These are phyloP conservation scores for Channa argus DNA, from an alignment of 2,113 vertebrate species.

Conservation along the genomic window DNA sequence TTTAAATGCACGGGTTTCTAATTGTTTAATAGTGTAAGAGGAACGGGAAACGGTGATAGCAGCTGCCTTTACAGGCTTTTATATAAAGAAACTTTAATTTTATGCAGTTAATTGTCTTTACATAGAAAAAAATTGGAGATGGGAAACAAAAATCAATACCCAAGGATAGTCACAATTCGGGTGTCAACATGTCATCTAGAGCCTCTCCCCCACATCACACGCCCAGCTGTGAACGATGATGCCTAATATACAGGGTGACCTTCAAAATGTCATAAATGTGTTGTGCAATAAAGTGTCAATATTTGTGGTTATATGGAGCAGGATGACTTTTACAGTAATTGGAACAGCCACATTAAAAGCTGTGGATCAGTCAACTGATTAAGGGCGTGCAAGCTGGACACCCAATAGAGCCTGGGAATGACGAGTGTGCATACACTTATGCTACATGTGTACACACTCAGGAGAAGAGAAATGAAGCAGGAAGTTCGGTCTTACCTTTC, in stretches of 20 bases:
- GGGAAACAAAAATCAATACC: constrained; percentile 82
- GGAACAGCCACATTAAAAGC: constrained; percentile 99
- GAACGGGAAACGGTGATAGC: constrained; percentile 49
- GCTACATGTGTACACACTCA: constrained; percentile 6
- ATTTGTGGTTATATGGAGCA: constrained; percentile 99
- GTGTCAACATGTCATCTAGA: constrained; percentile 84
- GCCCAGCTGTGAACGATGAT: constrained; percentile 92
- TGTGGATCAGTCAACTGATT: constrained; percentile 97
- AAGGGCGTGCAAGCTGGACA: constrained; percentile 88
- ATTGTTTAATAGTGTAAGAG: constrained; percentile 31
- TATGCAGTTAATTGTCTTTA: constrained; percentile 81
- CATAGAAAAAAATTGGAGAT: constrained; percentile 67
- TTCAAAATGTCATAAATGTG: constrained; percentile 99
- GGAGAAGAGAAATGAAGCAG: constrained; percentile 2
- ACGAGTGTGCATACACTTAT: constrained; percentile 46
- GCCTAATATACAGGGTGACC: constrained; percentile 99
- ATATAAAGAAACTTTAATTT: constrained; percentile 74
- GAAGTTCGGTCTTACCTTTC: constrained; percentile 52
- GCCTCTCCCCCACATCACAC: constrained; percentile 87
- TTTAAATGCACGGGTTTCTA: background rate
- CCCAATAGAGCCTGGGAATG: constrained; percentile 76
- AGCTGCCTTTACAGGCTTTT: constrained; percentile 61
- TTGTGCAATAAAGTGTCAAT: constrained; percentile 99
- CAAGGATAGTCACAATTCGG: constrained; percentile 80
- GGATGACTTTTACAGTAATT: constrained; percentile 99